A percentile compares a stretch with the other conserved stretches of the same genome.
Conservation (phyloP, 1,140 invertebrate species). For the Sminthurides bifidus region DNA sequence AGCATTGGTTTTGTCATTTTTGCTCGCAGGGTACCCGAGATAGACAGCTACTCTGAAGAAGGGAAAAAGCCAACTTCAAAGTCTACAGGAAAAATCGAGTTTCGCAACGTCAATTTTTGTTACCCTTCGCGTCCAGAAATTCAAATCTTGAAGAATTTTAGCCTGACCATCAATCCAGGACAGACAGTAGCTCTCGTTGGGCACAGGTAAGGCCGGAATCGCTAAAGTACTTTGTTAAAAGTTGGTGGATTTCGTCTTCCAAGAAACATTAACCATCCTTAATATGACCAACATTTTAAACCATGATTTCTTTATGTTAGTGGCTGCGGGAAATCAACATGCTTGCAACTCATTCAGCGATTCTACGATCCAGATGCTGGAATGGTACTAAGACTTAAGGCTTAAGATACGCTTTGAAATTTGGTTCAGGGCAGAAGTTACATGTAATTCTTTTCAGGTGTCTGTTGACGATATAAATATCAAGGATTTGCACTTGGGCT, state of each 20-base stretch:
- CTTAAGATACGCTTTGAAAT: no score
- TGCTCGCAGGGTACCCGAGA: constrained; percentile 37
- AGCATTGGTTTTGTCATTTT: no score
- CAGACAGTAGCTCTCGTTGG: constrained; percentile 62
- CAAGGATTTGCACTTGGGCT: constrained; percentile 37
- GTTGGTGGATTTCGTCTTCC: constrained; percentile 30
- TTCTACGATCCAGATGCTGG: constrained; percentile 65
- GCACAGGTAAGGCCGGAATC: constrained; percentile 21
- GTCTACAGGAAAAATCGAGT: constrained; percentile 38
- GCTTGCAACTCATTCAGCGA: constrained; percentile 63
- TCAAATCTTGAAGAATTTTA: constrained; percentile 36
- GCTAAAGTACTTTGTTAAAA: no score
- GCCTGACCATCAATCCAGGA: constrained; percentile 41
- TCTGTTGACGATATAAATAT: constrained; percentile 35
- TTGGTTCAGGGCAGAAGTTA: no score
- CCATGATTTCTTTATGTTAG: no score
- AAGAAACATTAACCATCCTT: no score
- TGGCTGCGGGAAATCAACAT: constrained; percentile 74
- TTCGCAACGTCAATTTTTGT: constrained; percentile 39
- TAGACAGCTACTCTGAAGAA: constrained; percentile 39
- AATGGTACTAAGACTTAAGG: constrained; percentile 33
- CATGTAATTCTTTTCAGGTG: constrained; percentile 43
- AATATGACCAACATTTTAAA: no score
- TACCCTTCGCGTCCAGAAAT: constrained; percentile 46
- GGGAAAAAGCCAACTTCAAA: constrained; percentile 35